phyloP scores from a whole-genome alignment of 2,113 vertebrate genomes.

The Condylura cristata region DNA sequence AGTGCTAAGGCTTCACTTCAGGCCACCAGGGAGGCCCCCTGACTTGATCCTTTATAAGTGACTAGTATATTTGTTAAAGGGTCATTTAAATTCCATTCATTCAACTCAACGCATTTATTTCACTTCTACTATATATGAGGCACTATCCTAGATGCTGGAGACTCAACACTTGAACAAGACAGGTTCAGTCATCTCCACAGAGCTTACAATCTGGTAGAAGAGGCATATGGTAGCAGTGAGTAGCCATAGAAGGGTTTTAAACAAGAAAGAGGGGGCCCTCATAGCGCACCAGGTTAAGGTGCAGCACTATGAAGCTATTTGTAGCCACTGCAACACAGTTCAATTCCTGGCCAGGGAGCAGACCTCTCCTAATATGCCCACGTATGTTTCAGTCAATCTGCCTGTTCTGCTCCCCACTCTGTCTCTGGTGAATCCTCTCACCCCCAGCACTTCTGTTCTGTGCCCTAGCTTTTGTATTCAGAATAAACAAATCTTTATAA shows the following conservation, averaged over 20 bases:
- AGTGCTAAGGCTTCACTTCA: too few relatives aligned
- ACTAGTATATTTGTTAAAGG: neutral
- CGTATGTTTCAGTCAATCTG: too few relatives aligned
- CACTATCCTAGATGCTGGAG: neutral
- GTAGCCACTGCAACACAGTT: too few relatives aligned
- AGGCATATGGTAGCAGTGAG: neutral
- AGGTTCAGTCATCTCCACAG: neutral
- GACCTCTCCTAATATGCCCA: too few relatives aligned
- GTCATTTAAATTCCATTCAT: slow-evolving; percentile 23
- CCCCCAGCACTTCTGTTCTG: too few relatives aligned
- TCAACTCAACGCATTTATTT: neutral
- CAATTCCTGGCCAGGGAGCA: too few relatives aligned
- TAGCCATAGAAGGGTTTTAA: neutral
- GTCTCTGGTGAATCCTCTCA: too few relatives aligned
- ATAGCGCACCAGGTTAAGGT: too few relatives aligned
- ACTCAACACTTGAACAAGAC: neutral
- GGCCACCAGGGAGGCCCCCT: neutral
- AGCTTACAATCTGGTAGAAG: neutral
- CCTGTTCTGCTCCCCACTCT: too few relatives aligned
- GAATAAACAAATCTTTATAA: too few relatives aligned
- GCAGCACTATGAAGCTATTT: too few relatives aligned
- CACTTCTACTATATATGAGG: neutral
- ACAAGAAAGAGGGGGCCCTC: neutral
- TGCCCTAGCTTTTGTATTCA: too few relatives aligned
- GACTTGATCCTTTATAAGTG: neutral